Percentiles rank a stretch among this genome's conserved stretches.
Conservation (phyloP, 2,113 vertebrate genomes). For the Piprites chloris region DNA sequence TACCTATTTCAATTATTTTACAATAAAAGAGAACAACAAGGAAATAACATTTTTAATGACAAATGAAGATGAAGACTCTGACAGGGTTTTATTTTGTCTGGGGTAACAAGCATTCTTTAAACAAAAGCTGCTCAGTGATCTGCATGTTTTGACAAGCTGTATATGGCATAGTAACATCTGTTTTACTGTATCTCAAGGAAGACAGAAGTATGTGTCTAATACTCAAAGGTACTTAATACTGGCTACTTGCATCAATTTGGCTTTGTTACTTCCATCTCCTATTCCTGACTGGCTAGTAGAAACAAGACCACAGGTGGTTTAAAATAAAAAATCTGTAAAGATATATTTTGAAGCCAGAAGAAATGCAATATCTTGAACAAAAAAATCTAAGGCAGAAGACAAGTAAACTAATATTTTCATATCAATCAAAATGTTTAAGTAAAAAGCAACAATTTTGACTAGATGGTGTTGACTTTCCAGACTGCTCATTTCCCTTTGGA, state of each 20-base stretch:
- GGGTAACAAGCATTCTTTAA: not conserved
- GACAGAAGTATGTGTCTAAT: not conserved
- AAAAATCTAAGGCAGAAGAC: not conserved
- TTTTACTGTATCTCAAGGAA: not conserved
- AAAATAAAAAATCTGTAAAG: not conserved
- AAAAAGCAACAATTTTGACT: not conserved
- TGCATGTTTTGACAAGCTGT: not conserved
- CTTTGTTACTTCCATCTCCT: not conserved
- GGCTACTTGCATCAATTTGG: not conserved
- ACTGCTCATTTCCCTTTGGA: not conserved
- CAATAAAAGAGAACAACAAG: not conserved
- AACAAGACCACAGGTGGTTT: not conserved
- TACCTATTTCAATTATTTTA: not conserved
- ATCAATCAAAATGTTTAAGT: not conserved
- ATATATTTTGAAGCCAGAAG: not conserved
- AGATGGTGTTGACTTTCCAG: not conserved
- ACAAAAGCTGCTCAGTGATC: not conserved
- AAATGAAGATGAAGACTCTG: not conserved
- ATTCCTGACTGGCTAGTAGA: not conserved
- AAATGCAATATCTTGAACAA: not conserved
- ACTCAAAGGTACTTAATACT: not conserved
- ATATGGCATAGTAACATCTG: not conserved
- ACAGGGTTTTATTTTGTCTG: not conserved
- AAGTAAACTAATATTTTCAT: not conserved
- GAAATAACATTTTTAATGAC: not conserved